Conservation (phyloP, 1,140 invertebrate genomes). For the Lepidotrigona ventralis region DNA sequence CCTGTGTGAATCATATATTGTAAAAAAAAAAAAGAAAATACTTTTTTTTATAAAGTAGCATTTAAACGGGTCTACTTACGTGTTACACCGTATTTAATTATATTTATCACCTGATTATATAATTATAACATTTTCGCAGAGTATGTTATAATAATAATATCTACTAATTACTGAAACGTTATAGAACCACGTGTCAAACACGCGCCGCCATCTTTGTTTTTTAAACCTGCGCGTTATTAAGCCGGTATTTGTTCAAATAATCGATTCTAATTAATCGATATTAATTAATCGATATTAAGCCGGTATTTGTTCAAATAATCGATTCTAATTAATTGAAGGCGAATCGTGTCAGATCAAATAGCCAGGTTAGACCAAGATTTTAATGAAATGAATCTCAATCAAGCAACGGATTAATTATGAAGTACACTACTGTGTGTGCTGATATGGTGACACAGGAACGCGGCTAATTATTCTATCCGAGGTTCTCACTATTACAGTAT, state of each 20-base stretch:
- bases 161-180: neutral
- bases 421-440: neutral
- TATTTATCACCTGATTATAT: too few relatives aligned
- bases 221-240: neutral
- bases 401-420: slow-evolving; percentile 30
- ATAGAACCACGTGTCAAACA: neutral
- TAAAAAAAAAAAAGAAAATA: neutral
- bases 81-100: too few relatives aligned
- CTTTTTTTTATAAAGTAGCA: too few relatives aligned
- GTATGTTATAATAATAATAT: neutral
- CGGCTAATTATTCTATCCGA: slow-evolving; percentile 13
- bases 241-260: too few relatives aligned
- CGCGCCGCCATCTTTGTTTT: neutral
- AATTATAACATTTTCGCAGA: neutral
- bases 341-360: neutral
- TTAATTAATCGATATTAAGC: too few relatives aligned
- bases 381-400: neutral
- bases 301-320: too few relatives aligned
- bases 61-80: too few relatives aligned
- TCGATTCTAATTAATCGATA: too few relatives aligned
- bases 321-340: neutral
- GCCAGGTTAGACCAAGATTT: neutral
- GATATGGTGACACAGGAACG: neutral
- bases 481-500: neutral
- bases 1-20: neutral